These are phyloP conservation scores for Yasuhikotakia modesta DNA, from an alignment of 2,797 vertebrate genomes.

Conservation along the genomic window DNA sequence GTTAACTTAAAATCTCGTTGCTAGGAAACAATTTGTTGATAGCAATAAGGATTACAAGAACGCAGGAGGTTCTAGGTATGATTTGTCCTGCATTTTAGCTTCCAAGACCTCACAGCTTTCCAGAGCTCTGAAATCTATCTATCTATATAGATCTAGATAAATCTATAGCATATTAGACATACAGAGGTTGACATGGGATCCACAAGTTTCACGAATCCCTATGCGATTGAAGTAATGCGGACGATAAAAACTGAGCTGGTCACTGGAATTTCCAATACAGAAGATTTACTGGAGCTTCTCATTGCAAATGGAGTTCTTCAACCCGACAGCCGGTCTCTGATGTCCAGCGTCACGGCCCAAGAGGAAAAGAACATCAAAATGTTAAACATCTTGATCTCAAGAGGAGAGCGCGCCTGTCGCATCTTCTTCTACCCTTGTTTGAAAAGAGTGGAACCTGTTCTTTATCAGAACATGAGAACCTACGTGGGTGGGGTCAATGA, in stretches of 20 bases:
- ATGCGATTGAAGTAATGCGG: conserved; percentile 75
- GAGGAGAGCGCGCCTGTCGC: conserved; percentile 80
- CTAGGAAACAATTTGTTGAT: conserved; percentile 59
- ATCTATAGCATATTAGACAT: background rate
- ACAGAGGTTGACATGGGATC: conserved; percentile 49
- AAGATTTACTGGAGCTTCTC: conserved; percentile 75
- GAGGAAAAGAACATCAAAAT: conserved; percentile 77
- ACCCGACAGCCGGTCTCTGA: conserved; percentile 71
- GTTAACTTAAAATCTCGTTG: conserved; percentile 63
- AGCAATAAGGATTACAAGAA: conserved; percentile 48
- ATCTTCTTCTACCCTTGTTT: conserved; percentile 85
- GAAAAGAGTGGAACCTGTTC: conserved; percentile 77
- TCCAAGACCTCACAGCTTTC: conserved; percentile 5
- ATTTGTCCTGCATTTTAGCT: background rate
- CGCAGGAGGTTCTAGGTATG: background rate
- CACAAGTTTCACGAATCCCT: conserved; percentile 73
- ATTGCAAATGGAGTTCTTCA: conserved; percentile 73
- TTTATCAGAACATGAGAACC: conserved; percentile 76
- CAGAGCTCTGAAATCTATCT: background rate
- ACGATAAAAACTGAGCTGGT: conserved; percentile 75
- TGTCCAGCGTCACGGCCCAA: conserved; percentile 72
- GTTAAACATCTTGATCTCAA: conserved; percentile 77
- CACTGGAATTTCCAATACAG: conserved; percentile 74
- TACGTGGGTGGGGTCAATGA: conserved; percentile 73
- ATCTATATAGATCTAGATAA: no score